phyloP scores from a whole-genome alignment of 2,888 invertebrate genomes.

The Elysia crispata region DNA sequence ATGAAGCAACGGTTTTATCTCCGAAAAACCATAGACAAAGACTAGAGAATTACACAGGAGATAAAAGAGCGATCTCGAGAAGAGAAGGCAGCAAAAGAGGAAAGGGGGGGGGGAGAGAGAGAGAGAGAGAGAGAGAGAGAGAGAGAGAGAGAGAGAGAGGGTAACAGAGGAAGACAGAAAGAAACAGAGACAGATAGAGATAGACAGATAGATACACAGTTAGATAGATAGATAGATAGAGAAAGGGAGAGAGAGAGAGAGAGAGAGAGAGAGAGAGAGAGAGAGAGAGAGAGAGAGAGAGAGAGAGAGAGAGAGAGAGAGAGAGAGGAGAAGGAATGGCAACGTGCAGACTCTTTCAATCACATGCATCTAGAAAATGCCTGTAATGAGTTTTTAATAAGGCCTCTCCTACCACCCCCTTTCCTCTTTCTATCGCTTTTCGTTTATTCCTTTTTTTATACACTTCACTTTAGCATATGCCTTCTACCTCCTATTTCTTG shows the following conservation, averaged over 20 bases:
- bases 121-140: constrained; percentile 37
- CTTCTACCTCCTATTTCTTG: too few species aligned
- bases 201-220: constrained; percentile 14
- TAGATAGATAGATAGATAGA: constrained; percentile 35
- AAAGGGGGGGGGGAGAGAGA: constrained; percentile 37
- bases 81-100: too few species aligned
- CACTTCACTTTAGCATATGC: too few species aligned
- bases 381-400: too few species aligned
- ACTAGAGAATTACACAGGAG: too few species aligned
- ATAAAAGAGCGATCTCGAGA: background rate
- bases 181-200: constrained; percentile 31
- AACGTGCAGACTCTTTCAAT: background rate
- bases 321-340: background rate
- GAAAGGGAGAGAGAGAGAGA: too few species aligned
- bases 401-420: background rate
- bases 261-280: background rate
- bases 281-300: constrained; percentile 40
- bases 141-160: background rate
- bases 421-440: background rate
- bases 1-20: too few species aligned
- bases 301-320: constrained; percentile 34
- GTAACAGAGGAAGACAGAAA: constrained; percentile 34
- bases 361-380: too few species aligned
- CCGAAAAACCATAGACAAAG: too few species aligned
- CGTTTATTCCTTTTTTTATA: background rate